A percentile compares a stretch with the other conserved stretches of the same genome.
Conservation (phyloP, 2,888 invertebrate genomes). For the Invenusta paracnida region DNA sequence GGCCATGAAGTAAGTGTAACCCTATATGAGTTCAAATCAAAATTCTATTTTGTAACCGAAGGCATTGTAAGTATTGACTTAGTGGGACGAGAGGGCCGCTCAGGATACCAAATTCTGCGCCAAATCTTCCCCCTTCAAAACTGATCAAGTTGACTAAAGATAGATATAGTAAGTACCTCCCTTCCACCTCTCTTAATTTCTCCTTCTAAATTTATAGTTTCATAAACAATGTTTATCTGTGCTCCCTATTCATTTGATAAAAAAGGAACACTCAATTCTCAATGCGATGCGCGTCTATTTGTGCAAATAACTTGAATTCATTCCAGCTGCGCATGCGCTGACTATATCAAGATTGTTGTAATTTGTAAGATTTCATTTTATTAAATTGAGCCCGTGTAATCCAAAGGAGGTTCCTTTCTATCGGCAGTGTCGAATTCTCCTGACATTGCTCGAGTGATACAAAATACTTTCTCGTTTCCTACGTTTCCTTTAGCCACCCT, state of each 20-base stretch:
- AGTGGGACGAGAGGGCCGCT: too few relatives aligned
- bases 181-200: too few relatives aligned
- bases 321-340: too few relatives aligned
- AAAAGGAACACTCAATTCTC: not conserved
- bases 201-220: too few relatives aligned
- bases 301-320: too few relatives aligned
- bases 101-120: too few relatives aligned
- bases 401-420: too few relatives aligned
- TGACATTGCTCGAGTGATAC: conserved; percentile 13
- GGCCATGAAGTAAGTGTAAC: not conserved
- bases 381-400: too few relatives aligned
- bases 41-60: conserved; percentile 18
- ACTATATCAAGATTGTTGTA: too few relatives aligned
- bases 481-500: not conserved
- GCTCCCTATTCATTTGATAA: too few relatives aligned
- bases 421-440: not conserved
- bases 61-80: not conserved
- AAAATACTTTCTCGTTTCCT: not conserved
- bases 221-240: not conserved
- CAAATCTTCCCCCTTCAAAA: too few relatives aligned
- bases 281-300: not conserved
- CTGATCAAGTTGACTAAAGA: not conserved
- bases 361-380: too few relatives aligned
- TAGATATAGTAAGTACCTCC: not conserved
- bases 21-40: conserved; percentile 10